Base-by-base conservation (phyloP, 2,888 invertebrate species). In the Catocala fraxini region DNA sequence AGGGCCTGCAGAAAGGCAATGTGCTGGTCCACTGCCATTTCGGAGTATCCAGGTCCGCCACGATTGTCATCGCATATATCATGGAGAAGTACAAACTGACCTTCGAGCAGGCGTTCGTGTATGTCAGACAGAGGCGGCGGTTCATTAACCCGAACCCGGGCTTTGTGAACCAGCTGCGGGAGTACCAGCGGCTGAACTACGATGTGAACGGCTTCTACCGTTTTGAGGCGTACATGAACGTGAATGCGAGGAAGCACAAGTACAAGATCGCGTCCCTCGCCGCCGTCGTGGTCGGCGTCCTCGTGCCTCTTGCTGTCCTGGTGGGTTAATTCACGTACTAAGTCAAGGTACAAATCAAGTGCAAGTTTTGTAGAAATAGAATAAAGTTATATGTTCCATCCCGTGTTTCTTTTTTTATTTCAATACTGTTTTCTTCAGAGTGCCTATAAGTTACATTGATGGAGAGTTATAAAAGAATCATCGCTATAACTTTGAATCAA, bases 71-170 rank as follows among this genome's bases (percentile, higher is more conserved):
- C 84, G 98, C 99, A 53, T 99, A 98, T 93, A 96, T 99, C 80
- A 98, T 99, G 98, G 97, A 97, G 81, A 97, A 97, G 91, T 97
- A 97, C 86, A 96, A 96, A 65, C 89, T 98, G 87, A 96, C 97
- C 45, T 97, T 97, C 95, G 95, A 97, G 49, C 98, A 99, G 84
- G 98, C 98, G 0, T 98, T 97, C 92, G 96, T 97, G 79, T 96
- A 97, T 85, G 99, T 99, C 60, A 97, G 98, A 86, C 95, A 96
- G 73, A 96, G 97, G 63, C 95, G 99, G 56, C 96, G 97, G 65
- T 99, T 99, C 86, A 98, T 99, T 81, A 98, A 98, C 63, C 99
- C 99, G 2, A 99, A 99, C 90, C 95, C 98, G 65, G 99, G 99
- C 87, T 99, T 99, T 92, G 97, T 99, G 96, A 97, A 96, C 13